Base-by-base conservation (phyloP, 2,888 invertebrate genomes). In the Dascillus cervinus region DNA sequence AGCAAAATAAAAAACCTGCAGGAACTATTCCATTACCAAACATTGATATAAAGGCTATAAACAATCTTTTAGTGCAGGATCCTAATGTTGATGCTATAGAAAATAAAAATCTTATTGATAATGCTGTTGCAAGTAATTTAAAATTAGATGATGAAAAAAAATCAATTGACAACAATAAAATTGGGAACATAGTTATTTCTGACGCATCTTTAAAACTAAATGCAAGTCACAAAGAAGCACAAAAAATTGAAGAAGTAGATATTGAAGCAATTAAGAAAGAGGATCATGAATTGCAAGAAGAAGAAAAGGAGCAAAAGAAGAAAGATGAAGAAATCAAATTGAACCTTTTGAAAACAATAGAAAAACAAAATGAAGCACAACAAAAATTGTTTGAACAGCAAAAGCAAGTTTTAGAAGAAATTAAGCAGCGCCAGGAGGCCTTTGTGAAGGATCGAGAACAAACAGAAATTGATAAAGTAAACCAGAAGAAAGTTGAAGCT, bases 281-380 rank as follows among this genome's bases (percentile, higher is more conserved):
- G 45, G 65, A 65, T 8, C 56, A 55, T 34, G 65, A 65, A 53
- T 49, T 68, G 23, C 62, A 63, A 13, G 64, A 65, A 12, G 54
- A 57, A 40, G 55, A 55, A 13, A 62, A 64, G 23, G 53, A 49
- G 17, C 58, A 61, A 22, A 46, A 53, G 10, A 53, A 51, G 24
- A 55, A 60, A 20, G 43, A 52, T 3, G 54, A 58, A 37, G 48
- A 58, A 4, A 49, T 45, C 1, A 62, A 66, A 32, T 60, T 65
- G 37, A 65, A 72, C 44, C 55, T 80, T 5, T 66, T 78, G 15
- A 73, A 77, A 55, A 76, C 77, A 10, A 67, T 83, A 11, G 76
- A 80, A 58, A 73, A 77, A 52, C 78, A 82, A 43, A 76, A 78
- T 34, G 69, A 76, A 54, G 77, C 79, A 52, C 79, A 81, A 50